Evolutionary conservation across 2,797 vertebrate species (phyloP), one percentile per base, ranked within the genome.

Genomic region (Melopsittacus undulatus): DNA sequence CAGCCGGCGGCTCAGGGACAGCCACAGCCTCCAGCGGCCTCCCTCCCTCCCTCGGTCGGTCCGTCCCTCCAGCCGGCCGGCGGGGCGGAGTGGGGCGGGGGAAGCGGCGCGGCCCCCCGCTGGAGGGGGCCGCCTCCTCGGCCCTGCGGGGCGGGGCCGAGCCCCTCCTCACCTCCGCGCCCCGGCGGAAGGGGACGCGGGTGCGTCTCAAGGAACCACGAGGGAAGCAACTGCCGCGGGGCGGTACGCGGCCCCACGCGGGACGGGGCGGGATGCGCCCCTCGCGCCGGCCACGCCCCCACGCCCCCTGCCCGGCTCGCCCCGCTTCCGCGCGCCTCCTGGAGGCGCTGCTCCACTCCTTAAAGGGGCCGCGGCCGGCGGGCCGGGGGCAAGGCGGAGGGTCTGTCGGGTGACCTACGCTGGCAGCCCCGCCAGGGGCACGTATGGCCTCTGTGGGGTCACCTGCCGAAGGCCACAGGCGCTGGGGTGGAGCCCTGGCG

Each of bases 341-440:
- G 89, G 64, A 51, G 78, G 46, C 29, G 51, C 94, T 52, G 78
- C 85, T 57, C 74, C 67, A 7, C 82, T 40, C 83, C 67, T 92
- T 92, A 91, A 96, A 94, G 90, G 85, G 90, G 72, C 94, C 89
- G 92, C 77, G 54, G 42, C 32, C 29, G 9, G n/a, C 9, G 13
- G 2, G 34, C 24, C 7, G 9, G 5, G 54, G 22, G 3, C 21
- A 7, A 4, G 48, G 38, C 9, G 20, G 51, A 3, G 30, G 17
- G 8, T 24, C 14, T 16, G 9, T 13, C 2, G 18, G 19, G 46
- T 13, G 3, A 14, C 26, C 26, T 11, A 12, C 10, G 15, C 34
- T 10, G 43, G 54, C 29, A 2, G 59, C 12, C 15, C 6, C 18
- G 1, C 4, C 16, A 13, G 26, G 3, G 56, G 14, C 11, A 5